Conservation (phyloP, 2,888 invertebrate genomes). For the Pilophorus perplexus region DNA sequence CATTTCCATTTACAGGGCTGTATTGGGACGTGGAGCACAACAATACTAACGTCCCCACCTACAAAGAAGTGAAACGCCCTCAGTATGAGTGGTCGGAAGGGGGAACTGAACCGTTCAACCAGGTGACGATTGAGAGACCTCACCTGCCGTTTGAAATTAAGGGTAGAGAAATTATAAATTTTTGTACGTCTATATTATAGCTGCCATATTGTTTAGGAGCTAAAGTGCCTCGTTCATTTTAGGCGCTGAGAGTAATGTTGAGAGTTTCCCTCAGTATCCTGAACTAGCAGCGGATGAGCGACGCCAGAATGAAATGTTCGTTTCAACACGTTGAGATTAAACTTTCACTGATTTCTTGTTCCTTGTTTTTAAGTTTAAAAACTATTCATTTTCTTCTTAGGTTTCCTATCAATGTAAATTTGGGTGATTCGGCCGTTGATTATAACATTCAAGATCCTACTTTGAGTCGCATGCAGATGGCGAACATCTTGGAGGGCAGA, state of each 20-base stretch:
- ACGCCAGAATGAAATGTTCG: slow-evolving; percentile 4
- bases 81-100: slow-evolving; percentile 27
- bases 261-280: slow-evolving; percentile 22
- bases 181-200: too few relatives aligned
- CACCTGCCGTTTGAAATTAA: neutral
- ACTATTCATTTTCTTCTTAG: neutral
- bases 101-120: slow-evolving; percentile 21
- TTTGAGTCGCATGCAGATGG: slow-evolving; percentile 1
- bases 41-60: slow-evolving; percentile 11
- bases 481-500: slow-evolving; percentile 21
- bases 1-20: slow-evolving; percentile 25
- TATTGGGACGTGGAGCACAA: slow-evolving; percentile 43
- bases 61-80: slow-evolving; percentile 19
- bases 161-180: too few relatives aligned
- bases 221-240: too few relatives aligned
- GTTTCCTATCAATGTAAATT: slow-evolving; percentile 34
- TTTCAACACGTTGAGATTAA: too few relatives aligned
- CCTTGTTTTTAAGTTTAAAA: too few relatives aligned
- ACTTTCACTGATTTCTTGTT: too few relatives aligned
- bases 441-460: slow-evolving; percentile 24
- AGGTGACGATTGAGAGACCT: slow-evolving; percentile 10
- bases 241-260: slow-evolving; percentile 16
- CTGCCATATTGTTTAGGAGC: neutral
- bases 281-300: neutral
- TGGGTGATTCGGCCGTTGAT: slow-evolving; percentile 37